phyloP scores from a whole-genome alignment of 2,888 invertebrate species.

The Euplagia quadripunctaria region DNA sequence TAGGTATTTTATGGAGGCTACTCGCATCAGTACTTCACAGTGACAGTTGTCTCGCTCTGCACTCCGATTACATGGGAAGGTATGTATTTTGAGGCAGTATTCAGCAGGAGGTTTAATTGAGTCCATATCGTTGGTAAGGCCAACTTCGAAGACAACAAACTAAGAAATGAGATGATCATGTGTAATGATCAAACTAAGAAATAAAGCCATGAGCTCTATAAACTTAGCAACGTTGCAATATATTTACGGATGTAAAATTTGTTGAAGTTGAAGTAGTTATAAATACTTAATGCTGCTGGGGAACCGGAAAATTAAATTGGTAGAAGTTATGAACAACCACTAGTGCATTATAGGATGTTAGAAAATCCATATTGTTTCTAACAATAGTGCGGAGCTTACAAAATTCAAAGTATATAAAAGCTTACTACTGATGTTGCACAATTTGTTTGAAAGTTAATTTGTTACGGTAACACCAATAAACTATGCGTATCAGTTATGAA shows the following conservation, averaged over 20 bases:
- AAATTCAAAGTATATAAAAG: conserved; percentile 11
- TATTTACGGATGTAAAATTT: background rate
- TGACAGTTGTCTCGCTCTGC: too few species aligned
- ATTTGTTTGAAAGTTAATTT: conserved; percentile 5
- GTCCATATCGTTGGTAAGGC: too few species aligned
- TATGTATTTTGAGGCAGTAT: too few species aligned
- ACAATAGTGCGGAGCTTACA: conserved; percentile 15
- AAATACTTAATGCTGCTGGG: conserved; percentile 1
- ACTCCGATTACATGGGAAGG: too few species aligned
- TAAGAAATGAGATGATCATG: too few species aligned
- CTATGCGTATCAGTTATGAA: background rate
- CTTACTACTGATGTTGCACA: background rate
- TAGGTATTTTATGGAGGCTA: too few species aligned
- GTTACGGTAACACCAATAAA: background rate
- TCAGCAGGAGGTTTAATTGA: too few species aligned
- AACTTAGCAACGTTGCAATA: background rate
- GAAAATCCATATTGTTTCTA: conserved; percentile 17
- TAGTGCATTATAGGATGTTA: conserved; percentile 30
- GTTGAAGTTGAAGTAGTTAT: conserved; percentile 4
- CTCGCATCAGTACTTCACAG: too few species aligned
- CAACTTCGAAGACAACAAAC: too few species aligned
- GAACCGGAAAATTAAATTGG: conserved; percentile 6
- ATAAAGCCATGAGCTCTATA: too few species aligned
- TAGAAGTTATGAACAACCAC: conserved; percentile 18
- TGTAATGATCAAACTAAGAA: too few species aligned